These are phyloP conservation scores for Lophotriccus pileatus DNA, from an alignment of 2,797 vertebrate species.

Conservation along the genomic window DNA sequence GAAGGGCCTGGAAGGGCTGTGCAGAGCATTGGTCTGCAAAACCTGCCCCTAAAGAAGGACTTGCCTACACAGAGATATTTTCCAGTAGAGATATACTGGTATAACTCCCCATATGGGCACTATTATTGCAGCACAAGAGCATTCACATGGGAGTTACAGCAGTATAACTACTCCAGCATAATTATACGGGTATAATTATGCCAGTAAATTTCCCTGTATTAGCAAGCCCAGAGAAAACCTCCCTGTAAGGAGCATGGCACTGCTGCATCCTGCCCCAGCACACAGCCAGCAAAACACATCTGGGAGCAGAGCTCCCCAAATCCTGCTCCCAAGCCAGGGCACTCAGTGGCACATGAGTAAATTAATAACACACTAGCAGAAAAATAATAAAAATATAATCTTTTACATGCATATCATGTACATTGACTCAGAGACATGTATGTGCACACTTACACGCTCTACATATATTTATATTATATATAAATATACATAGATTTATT, in stretches of 20 bases:
- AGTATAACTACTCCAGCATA: constrained; percentile 67
- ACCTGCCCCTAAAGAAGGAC: neutral
- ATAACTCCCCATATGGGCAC: constrained; percentile 44
- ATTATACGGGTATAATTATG: constrained; percentile 68
- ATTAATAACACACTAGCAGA: neutral
- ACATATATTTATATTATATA: neutral
- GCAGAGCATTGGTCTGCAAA: neutral
- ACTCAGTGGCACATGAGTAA: neutral
- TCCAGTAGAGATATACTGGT: neutral
- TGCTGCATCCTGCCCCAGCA: neutral
- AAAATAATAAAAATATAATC: neutral
- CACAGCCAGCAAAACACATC: neutral
- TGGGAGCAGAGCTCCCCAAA: neutral
- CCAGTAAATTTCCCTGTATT: constrained; percentile 67
- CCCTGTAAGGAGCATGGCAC: neutral
- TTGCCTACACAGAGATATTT: neutral
- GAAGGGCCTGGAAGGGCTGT: neutral
- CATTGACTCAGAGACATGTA: neutral
- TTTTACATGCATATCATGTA: neutral
- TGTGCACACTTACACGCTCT: neutral
- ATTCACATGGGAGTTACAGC: constrained; percentile 59
- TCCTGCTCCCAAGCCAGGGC: neutral
- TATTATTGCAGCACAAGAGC: constrained; percentile 56
- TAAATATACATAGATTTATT: constrained; percentile 2
- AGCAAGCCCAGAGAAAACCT: constrained; percentile 43